These are phyloP conservation scores for Sebastes oblongus DNA, from an alignment of 2,797 vertebrate species.

Conservation along the genomic window DNA sequence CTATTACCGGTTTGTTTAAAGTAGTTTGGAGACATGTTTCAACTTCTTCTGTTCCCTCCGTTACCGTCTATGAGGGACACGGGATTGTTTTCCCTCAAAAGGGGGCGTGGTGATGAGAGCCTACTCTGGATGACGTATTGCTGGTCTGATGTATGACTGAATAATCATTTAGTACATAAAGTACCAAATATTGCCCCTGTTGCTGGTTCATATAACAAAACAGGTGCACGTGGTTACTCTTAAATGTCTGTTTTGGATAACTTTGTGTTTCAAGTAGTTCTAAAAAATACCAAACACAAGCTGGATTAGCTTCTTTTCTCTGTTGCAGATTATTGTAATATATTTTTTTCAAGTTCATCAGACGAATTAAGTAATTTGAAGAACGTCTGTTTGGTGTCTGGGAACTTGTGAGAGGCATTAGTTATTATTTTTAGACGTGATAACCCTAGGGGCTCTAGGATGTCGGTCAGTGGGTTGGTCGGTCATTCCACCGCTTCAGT, in stretches of 20 bases:
- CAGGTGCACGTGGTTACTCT: background rate
- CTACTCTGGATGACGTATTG: too few relatives aligned
- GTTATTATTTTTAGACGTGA: background rate
- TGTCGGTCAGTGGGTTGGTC: background rate
- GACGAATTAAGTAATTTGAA: background rate
- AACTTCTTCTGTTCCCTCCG: too few relatives aligned
- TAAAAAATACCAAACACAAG: background rate
- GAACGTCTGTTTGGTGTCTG: background rate
- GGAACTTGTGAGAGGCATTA: background rate
- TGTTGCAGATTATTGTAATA: background rate
- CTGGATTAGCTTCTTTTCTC: background rate
- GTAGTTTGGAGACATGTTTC: too few relatives aligned
- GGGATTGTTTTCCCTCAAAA: too few relatives aligned
- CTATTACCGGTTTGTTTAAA: too few relatives aligned
- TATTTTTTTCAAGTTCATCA: background rate
- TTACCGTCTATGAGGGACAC: too few relatives aligned
- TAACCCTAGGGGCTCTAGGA: background rate
- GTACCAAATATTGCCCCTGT: background rate
- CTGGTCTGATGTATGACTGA: background rate
- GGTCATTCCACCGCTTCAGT: background rate
- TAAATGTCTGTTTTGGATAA: background rate
- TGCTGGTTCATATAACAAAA: background rate
- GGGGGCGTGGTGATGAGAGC: too few relatives aligned
- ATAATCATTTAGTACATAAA: background rate
- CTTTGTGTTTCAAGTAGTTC: background rate